Evolutionary conservation across 1,140 invertebrate species (phyloP).

Genomic region (fruit fly (Drosophila melanogaster)): Release_6_plus_ISO1_MT NT_033777.3:26287501-26288000

Average conservation of each 20-base stretch:
- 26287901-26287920: conserved; percentile 54
- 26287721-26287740: background rate
- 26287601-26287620: conserved; percentile 57
- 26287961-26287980: conserved; percentile 38
- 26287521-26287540: background rate
- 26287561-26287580: conserved; percentile 42
- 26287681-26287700: conserved; percentile 38
- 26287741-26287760: background rate
- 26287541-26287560: conserved; percentile 8
- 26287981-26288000: conserved; percentile 40
- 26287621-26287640: conserved; percentile 27
- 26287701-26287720: conserved; percentile 12
- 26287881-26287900: conserved; percentile 33
- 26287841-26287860: conserved; percentile 52
- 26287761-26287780: conserved; percentile 14
- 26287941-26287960: conserved; percentile 74
- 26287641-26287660: conserved; percentile 49
- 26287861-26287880: conserved; percentile 17
- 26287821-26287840: conserved; percentile 17
- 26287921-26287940: conserved; percentile 79
- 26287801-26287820: conserved; percentile 28
- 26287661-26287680: conserved; percentile 28
- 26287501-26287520: conserved; percentile 1
- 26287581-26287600: conserved; percentile 67
- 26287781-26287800: conserved; percentile 42